phyloP scores from a whole-genome alignment of 2,888 invertebrate genomes.

The Agonopterix arenella region DNA sequence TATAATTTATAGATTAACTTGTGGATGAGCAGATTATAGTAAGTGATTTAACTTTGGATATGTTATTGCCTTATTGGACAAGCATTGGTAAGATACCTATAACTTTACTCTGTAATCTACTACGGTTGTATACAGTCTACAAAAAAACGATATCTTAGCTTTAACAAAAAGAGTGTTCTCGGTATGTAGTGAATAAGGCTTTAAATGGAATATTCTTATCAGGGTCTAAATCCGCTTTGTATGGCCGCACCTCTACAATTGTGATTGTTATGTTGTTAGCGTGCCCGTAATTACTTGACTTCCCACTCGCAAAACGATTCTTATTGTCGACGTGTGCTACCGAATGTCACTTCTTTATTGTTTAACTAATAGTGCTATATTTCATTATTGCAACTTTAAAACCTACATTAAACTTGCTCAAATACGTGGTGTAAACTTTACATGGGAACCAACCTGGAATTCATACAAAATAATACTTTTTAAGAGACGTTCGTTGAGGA shows the following conservation, averaged over 20 bases:
- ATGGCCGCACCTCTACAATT: conserved; percentile 2
- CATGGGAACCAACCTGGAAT: too few relatives aligned
- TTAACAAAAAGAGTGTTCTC: too few relatives aligned
- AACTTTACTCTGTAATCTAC: neutral
- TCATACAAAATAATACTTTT: too few relatives aligned
- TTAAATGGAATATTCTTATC: conserved; percentile 5
- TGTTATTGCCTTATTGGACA: too few relatives aligned
- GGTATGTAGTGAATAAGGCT: conserved; percentile 5
- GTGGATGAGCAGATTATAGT: conserved; percentile 32
- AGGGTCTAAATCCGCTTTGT: neutral
- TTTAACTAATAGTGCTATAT: neutral
- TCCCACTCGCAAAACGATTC: conserved; percentile 7
- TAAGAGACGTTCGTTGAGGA: too few relatives aligned
- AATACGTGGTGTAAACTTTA: too few relatives aligned
- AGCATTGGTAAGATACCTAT: too few relatives aligned
- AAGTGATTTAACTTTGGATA: conserved; percentile 23
- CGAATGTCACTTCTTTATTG: conserved; percentile 7
- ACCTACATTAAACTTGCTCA: too few relatives aligned
- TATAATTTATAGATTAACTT: conserved; percentile 42
- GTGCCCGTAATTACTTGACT: conserved; percentile 12
- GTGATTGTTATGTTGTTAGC: conserved; percentile 11
- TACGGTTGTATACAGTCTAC: conserved; percentile 1
- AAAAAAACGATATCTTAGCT: neutral
- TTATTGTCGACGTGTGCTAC: conserved; percentile 6
- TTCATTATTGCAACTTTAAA: neutral